Base-by-base conservation (phyloP, 2,888 invertebrate genomes). In the Limnephilus auricula region DNA sequence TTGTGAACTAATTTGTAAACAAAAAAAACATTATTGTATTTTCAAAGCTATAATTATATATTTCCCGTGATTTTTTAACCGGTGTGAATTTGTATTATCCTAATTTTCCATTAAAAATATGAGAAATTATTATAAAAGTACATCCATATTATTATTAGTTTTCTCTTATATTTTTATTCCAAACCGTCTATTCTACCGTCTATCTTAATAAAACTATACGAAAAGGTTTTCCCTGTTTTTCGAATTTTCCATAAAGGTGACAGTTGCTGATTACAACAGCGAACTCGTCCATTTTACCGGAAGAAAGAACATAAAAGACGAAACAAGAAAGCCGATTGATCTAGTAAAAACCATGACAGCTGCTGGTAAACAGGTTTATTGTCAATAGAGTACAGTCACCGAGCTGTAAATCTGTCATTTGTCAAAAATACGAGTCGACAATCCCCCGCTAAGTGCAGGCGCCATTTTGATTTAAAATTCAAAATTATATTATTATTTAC, bases 381-480 rank as follows among this genome's bases (percentile, higher is more conserved):
- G 65, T 65, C 65, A 65, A 65, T 65, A 65, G 25, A 10, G 25
- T 65, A 65, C 45, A 45, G 3, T 6, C 65, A 9, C n/a, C 9
- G n/a, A 65, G 65, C 65, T 65, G 65, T 65, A 65, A 65, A 65
- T 25, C 65, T 65, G 65, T 65, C n/a, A 79, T 78, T 78, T 85
- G 89, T 89, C 91, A 91, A 91, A 91, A 91, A 91, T 91, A 83
- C 37, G 32, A 84, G 18, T 40, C 50, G 83, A 89, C 31, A 89
- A 79, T 89, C 83, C 91, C 91, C 91, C 89, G 83, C 91, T 32
- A 80, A 91, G 89, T 50, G 37, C 89, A 40, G 91, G 86, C 91
- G 91, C 91, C 91, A 91, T 91, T 89, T 91, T 91, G 91, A 83
- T 86, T 83, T 80, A 82, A 91, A 40, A 85, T 91, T 91, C 85